These are phyloP conservation scores for Salvelinus alpinus DNA, from an alignment of 2,113 vertebrate genomes.

Conservation along the genomic window DNA sequence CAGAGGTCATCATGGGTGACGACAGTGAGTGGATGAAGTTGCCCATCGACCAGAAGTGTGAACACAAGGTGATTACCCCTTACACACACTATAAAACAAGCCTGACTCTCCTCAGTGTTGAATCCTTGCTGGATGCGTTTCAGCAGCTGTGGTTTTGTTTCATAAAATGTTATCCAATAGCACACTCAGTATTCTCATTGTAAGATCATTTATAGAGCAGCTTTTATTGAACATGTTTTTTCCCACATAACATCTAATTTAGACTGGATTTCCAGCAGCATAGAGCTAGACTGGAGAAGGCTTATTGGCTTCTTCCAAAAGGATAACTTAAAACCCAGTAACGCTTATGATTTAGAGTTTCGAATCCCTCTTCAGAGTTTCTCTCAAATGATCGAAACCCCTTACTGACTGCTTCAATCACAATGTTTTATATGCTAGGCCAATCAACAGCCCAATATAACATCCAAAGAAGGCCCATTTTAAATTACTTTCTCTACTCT, in stretches of 20 bases:
- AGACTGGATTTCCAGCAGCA: background rate
- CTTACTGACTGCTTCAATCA: background rate
- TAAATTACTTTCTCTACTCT: background rate
- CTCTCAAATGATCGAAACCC: background rate
- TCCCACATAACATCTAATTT: background rate
- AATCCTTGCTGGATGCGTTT: background rate
- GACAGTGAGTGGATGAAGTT: constrained; percentile 98
- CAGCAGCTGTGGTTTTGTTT: background rate
- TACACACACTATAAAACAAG: background rate
- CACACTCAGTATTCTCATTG: background rate
- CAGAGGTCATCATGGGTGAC: constrained; percentile 86
- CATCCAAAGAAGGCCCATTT: background rate
- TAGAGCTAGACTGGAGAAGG: background rate
- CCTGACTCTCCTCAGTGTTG: background rate
- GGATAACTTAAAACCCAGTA: background rate
- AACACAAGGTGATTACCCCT: constrained; percentile 88
- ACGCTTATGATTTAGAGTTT: background rate
- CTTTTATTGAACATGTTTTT: background rate
- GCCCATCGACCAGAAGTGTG: constrained; percentile 96
- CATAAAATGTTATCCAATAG: background rate
- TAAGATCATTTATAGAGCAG: background rate
- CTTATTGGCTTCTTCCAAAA: background rate
- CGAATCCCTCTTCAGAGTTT: background rate
- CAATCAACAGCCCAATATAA: background rate
- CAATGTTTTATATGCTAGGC: too few relatives aligned